phyloP scores from a whole-genome alignment of 2,797 vertebrate genomes.

The Nasua narica region DNA sequence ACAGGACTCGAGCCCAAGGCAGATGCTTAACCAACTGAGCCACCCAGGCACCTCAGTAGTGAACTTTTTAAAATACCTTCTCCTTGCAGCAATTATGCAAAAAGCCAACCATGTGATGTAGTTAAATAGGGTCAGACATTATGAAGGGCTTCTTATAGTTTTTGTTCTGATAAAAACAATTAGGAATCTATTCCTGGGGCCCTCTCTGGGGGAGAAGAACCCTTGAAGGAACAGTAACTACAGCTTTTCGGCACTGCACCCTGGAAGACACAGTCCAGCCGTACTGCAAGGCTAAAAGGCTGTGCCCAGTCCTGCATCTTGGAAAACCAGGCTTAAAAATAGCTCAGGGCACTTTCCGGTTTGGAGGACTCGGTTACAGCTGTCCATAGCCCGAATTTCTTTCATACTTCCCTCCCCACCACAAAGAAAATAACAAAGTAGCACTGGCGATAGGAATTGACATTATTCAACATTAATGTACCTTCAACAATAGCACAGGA shows the following conservation, averaged over 20 bases:
- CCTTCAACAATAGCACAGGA: constrained; percentile 73
- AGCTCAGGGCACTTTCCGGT: constrained; percentile 66
- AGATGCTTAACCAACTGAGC: not conserved
- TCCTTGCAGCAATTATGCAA: not conserved
- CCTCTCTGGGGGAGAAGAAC: not conserved
- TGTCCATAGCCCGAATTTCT: constrained; percentile 71
- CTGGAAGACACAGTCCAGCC: constrained; percentile 56
- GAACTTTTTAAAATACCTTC: constrained; percentile 2
- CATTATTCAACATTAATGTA: constrained; percentile 52
- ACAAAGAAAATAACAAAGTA: constrained; percentile 65
- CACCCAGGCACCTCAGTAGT: not conserved
- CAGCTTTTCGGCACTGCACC: constrained; percentile 32
- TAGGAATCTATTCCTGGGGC: constrained; percentile 34
- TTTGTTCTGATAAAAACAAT: constrained; percentile 55
- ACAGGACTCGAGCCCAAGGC: not conserved
- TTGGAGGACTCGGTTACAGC: constrained; percentile 63
- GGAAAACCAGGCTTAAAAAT: constrained; percentile 70
- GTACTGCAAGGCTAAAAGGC: not conserved
- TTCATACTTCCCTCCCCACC: constrained; percentile 57
- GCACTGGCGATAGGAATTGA: constrained; percentile 44
- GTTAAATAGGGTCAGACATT: not conserved
- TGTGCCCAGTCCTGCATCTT: constrained; percentile 34
- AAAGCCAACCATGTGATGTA: constrained; percentile 20
- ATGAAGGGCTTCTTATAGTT: constrained; percentile 44
- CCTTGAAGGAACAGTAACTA: constrained; percentile 58